These are phyloP conservation scores for Percopsis omiscomaycus DNA, from an alignment of 2,797 vertebrate genomes.

Conservation along the genomic window DNA sequence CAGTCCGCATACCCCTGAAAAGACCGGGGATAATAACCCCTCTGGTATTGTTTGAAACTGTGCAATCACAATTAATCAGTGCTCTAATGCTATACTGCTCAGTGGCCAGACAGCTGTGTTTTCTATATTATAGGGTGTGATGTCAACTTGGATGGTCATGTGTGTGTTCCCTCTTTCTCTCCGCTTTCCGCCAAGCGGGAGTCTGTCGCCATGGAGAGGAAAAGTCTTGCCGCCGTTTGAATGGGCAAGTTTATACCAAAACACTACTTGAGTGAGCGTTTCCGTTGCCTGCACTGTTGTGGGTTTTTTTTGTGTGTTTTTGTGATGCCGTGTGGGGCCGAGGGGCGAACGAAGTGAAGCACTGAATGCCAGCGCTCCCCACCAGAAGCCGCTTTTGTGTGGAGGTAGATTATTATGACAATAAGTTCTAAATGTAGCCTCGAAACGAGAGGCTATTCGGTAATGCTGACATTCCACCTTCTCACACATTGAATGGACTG, in stretches of 20 bases:
- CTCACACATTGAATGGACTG: background rate
- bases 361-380: slow-evolving; percentile 24
- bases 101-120: slow-evolving; percentile 50
- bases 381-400: slow-evolving; percentile 36
- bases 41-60: slow-evolving; percentile 20
- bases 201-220: slow-evolving; percentile 57
- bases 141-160: slow-evolving; percentile 49
- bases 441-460: slow-evolving; percentile 2
- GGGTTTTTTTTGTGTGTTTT: background rate
- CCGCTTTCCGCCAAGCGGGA: slow-evolving; percentile 40
- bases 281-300: slow-evolving; percentile 33
- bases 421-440: slow-evolving; percentile 17
- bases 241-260: slow-evolving; percentile 60
- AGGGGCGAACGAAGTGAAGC: slow-evolving; percentile 20
- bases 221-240: slow-evolving; percentile 41
- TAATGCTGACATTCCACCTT: background rate
- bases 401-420: slow-evolving; percentile 26
- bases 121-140: slow-evolving; percentile 55
- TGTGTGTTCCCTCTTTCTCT: slow-evolving; percentile 38
- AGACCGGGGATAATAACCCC: slow-evolving; percentile 3
- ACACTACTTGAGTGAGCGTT: slow-evolving; percentile 45
- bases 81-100: slow-evolving; percentile 32
- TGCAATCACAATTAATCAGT: slow-evolving; percentile 45
- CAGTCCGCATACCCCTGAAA: slow-evolving; percentile 12
- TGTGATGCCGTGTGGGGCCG: slow-evolving; percentile 24